phyloP scores from a whole-genome alignment of 2,797 vertebrate species.

The Gastrophryne carolinensis region DNA sequence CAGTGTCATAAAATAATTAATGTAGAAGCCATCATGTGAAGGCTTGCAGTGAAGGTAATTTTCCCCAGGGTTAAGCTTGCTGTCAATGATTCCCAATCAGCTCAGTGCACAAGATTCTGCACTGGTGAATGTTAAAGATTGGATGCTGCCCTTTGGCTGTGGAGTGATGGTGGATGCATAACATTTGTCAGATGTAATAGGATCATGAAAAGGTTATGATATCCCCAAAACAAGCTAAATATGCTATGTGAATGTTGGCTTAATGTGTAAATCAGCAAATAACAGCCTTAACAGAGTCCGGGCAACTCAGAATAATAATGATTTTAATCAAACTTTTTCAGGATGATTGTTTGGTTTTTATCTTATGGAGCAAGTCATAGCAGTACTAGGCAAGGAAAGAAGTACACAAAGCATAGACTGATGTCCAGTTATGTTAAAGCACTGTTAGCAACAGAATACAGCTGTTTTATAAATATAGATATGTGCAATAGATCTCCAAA shows the following conservation, averaged over 20 bases:
- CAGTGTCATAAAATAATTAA: constrained; percentile 20
- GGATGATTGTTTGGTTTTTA: too few relatives aligned
- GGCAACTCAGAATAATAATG: too few relatives aligned
- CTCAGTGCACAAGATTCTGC: not conserved
- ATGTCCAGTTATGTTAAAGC: too few relatives aligned
- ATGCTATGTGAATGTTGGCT: not conserved
- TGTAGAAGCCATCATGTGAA: constrained; percentile 30
- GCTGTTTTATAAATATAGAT: too few relatives aligned
- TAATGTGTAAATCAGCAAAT: not conserved
- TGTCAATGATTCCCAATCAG: constrained; percentile 16
- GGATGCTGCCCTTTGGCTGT: constrained; percentile 9
- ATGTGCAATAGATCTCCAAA: too few relatives aligned
- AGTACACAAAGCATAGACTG: too few relatives aligned
- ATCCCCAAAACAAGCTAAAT: not conserved
- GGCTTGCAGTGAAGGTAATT: constrained; percentile 8
- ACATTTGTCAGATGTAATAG: constrained; percentile 21
- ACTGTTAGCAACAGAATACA: too few relatives aligned
- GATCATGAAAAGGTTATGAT: constrained; percentile 20
- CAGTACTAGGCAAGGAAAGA: too few relatives aligned
- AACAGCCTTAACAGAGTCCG: too few relatives aligned
- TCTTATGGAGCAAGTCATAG: too few relatives aligned
- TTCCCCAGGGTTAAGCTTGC: constrained; percentile 7
- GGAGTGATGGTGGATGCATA: not conserved
- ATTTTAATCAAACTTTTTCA: too few relatives aligned
- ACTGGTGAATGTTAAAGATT: constrained; percentile 21